phyloP scores from a whole-genome alignment of 1,140 invertebrate species.

The Leptopilina boulardi region DNA sequence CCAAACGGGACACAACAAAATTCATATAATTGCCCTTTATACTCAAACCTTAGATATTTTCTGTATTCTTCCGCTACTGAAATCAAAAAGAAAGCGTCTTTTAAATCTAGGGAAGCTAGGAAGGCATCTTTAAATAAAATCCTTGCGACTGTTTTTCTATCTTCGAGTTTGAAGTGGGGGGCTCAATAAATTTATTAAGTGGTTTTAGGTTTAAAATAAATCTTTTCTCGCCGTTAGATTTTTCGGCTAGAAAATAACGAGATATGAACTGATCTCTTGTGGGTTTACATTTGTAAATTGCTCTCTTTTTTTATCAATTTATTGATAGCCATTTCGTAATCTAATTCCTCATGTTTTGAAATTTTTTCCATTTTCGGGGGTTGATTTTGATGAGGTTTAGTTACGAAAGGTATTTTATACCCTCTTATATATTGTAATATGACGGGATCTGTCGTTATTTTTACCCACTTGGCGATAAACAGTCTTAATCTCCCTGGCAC shows the following conservation, averaged over 20 bases:
- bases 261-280: slow-evolving; percentile 36
- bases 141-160: slow-evolving; percentile 38
- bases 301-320: neutral
- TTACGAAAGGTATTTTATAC: neutral
- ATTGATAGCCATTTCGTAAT: neutral
- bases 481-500: neutral
- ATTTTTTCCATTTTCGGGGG: neutral
- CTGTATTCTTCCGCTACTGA: slow-evolving; percentile 36
- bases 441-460: slow-evolving; percentile 19
- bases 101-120: slow-evolving; percentile 41
- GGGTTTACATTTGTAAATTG: neutral
- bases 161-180: slow-evolving; percentile 61
- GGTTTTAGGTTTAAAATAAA: slow-evolving; percentile 52
- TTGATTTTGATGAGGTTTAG: neutral
- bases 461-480: neutral
- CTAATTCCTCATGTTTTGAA: neutral
- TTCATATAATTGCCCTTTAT: slow-evolving; percentile 46
- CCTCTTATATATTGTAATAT: neutral
- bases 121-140: slow-evolving; percentile 38
- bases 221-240: slow-evolving; percentile 49
- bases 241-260: slow-evolving; percentile 47
- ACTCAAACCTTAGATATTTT: slow-evolving; percentile 50
- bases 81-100: slow-evolving; percentile 33
- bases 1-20: slow-evolving; percentile 54
- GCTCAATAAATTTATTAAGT: slow-evolving; percentile 54